Conservation (phyloP, 1,140 invertebrate genomes). For the Anoplolepis gracilipes region DNA sequence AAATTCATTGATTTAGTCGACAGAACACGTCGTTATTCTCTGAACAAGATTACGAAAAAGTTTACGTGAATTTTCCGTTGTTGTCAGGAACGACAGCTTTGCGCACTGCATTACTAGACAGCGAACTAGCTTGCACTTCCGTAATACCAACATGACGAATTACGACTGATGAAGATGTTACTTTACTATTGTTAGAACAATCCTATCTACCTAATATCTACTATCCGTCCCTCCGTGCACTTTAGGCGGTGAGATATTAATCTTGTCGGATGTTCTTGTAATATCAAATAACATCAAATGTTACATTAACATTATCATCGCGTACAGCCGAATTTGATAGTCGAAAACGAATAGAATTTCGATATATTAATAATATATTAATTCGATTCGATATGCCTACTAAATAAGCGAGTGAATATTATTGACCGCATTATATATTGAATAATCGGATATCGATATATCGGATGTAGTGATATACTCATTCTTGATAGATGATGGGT, state of each 20-base stretch:
- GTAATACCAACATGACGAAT: slow-evolving; percentile 9
- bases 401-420: slow-evolving; percentile 28
- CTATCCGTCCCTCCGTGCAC: neutral
- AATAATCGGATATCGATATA: slow-evolving; percentile 42
- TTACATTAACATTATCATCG: neutral
- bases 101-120: neutral
- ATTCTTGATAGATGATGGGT: slow-evolving; percentile 49
- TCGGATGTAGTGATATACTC: neutral
- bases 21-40: neutral
- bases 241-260: neutral
- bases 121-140: neutral
- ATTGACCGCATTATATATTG: neutral
- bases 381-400: neutral
- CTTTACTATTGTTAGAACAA: neutral
- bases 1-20: neutral
- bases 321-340: no score
- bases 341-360: no score
- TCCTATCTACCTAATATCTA: neutral
- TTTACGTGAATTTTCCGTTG: slow-evolving; percentile 39
- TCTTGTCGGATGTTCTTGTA: neutral
- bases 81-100: slow-evolving; percentile 27
- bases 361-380: neutral
- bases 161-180: slow-evolving; percentile 28
- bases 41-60: slow-evolving; percentile 10
- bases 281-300: neutral